Evolutionary conservation across 2,888 invertebrate genomes (phyloP), one percentile per base, ranked within the genome.

Genomic region (Troilus luridus): DNA sequence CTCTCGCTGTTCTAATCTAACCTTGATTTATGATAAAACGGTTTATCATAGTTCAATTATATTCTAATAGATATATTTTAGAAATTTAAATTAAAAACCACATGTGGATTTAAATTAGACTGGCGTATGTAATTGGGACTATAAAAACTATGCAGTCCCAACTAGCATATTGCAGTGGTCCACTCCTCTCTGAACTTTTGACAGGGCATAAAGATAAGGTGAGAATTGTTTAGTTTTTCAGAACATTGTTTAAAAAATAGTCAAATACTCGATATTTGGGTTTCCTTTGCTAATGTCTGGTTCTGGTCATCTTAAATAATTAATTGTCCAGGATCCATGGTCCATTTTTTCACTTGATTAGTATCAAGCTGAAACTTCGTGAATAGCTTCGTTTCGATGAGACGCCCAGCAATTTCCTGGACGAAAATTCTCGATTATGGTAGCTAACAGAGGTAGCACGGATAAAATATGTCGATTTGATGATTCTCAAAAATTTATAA

Each of bases 141-240:
- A 77, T 77, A 41, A 41, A 77, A 77, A 14, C 41, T 27, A 77
- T 27, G 27, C 12, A 9, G 41, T 27, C 17, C 9, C 41, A 17
- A 77, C 9, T 17, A 17, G 41, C 9, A 77, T 17, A 41, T 17
- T 77, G 72, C 72, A 17, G 72, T 41, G 41, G 27, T 77, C 41
- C 72, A 77, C 27, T 77, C 72, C 67, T 77, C 72, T 41, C 72
- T 77, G 41, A 17, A 77, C 72, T 77, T 77, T 27, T 41, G 72
- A 41, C 72, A 41, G 41, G 72, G 17, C 72, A 77, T 77, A 41
- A 17, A 41, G 27, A 17, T 41, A 77, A 77, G 72, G 72, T 77
- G 72, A 41, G 19, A n/a, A n/a, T n/a, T n/a, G n/a, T 67, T 67
- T 24, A 11, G 10, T 24, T 67, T 67, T 10, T 41, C 11, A 64